phyloP scores from a whole-genome alignment of 2,797 vertebrate genomes.

The Podargus strigoides region DNA sequence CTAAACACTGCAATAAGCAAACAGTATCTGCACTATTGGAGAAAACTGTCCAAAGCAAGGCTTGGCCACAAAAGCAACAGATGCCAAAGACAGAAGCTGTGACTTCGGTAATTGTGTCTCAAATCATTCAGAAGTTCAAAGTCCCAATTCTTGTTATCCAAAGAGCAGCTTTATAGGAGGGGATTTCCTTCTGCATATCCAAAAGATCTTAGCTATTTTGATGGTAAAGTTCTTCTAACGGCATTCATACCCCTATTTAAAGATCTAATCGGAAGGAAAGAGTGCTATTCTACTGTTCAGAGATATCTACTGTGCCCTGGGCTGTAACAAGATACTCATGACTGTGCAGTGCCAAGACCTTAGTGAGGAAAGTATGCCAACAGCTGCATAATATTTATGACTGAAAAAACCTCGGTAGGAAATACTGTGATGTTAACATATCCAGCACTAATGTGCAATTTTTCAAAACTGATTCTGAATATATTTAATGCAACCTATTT shows the following conservation, averaged over 20 bases:
- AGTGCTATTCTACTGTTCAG: background rate
- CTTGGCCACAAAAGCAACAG: background rate
- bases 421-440: slow-evolving; percentile 5
- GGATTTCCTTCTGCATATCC: background rate
- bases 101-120: background rate
- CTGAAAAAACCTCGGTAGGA: background rate
- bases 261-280: background rate
- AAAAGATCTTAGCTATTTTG: background rate
- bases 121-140: background rate
- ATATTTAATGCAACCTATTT: slow-evolving; percentile 16
- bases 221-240: background rate
- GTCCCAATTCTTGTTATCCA: background rate
- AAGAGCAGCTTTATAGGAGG: background rate
- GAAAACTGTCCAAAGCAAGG: background rate
- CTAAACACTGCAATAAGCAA: background rate
- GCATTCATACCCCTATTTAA: background rate
- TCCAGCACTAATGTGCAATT: background rate
- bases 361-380: background rate
- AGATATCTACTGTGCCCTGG: background rate
- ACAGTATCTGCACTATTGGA: background rate
- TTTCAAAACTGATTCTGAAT: slow-evolving; percentile 12
- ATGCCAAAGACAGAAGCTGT: background rate
- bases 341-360: background rate
- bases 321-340: background rate
- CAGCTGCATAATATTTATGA: background rate